Base-by-base conservation (phyloP, 2,113 vertebrate genomes). In the Plecturocebus donacophilus region DNA sequence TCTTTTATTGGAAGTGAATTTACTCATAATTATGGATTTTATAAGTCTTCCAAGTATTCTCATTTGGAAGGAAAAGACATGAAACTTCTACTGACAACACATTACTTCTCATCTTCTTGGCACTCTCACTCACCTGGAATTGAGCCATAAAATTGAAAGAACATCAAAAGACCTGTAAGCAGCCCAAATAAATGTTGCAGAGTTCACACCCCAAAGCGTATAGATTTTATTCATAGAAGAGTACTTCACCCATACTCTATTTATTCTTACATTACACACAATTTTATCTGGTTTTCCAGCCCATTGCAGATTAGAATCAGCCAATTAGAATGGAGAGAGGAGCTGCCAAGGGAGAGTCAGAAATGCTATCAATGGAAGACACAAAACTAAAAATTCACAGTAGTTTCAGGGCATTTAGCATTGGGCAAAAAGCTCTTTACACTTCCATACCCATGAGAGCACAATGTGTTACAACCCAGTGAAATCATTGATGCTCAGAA, bases 251-350 rank as follows among this genome's bases (percentile, higher is more conserved):
- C 92, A 96, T 87, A 87, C 64, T 94, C 95, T 94, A 95, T 95
- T 97, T 92, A 92, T 76, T 96, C 42, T 94, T 92, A 96, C 70
- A 96, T 96, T 96, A 96, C 45, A 90, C 84, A 97, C 66, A 96
- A 97, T 97, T 97, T 92, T 95, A 96, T 96, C 80, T 96, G 89
- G 80, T 90, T 96, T 97, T 96, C 87, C 88, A 97, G 87, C 35
- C 80, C 85, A 97, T 35, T 97, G 91, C 93, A 94, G 85, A 97
- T 97, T 96, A 98, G 90, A 90, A 96, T 98, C 90, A 81, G 38
- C 84, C 95, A 96, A 96, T 97, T 95, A 97, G 81, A 97, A 97
- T 90, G 71, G 86, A 96, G 71, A 97, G 56, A 80, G 49, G 42
- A 90, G 27, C 83, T 92, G 84, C 87, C 87, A 96, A 93, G 70